phyloP scores from a whole-genome alignment of 2,888 invertebrate genomes.

The Ceraclea dissimilis region DNA sequence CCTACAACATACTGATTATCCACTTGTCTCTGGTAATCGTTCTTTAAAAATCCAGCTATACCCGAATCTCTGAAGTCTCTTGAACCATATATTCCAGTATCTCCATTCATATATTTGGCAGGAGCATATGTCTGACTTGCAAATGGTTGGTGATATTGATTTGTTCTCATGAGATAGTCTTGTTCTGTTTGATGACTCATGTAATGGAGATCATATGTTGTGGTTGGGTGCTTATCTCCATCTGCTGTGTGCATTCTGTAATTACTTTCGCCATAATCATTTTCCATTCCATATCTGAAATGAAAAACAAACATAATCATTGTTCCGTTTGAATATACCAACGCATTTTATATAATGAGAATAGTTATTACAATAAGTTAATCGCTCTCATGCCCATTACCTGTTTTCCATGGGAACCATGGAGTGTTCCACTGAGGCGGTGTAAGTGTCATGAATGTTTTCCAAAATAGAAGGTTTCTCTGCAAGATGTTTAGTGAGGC shows the following conservation, averaged over 20 bases:
- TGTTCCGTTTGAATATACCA: background rate
- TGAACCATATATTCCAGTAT: constrained; percentile 40
- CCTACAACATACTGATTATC: constrained; percentile 38
- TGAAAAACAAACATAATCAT: background rate
- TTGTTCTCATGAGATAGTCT: constrained; percentile 45
- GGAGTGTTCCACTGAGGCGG: constrained; percentile 42
- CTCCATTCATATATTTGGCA: constrained; percentile 34
- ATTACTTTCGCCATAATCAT: constrained; percentile 37
- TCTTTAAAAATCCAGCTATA: constrained; percentile 47
- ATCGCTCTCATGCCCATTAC: no score
- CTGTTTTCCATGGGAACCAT: constrained; percentile 40
- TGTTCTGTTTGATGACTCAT: constrained; percentile 44
- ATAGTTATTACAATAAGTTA: no score
- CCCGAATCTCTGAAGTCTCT: constrained; percentile 45
- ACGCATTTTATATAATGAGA: background rate
- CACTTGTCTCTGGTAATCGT: constrained; percentile 46
- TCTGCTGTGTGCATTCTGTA: constrained; percentile 40
- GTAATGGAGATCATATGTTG: constrained; percentile 44
- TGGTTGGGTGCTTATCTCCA: constrained; percentile 38
- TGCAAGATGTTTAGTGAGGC: constrained; percentile 43
- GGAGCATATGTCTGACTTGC: constrained; percentile 45
- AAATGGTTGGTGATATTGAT: constrained; percentile 41
- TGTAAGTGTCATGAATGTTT: constrained; percentile 52
- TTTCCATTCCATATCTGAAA: constrained; percentile 39
- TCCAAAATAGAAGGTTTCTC: constrained; percentile 48